Base-by-base conservation (phyloP, 2,888 invertebrate species). In the Sisyra terminalis region DNA sequence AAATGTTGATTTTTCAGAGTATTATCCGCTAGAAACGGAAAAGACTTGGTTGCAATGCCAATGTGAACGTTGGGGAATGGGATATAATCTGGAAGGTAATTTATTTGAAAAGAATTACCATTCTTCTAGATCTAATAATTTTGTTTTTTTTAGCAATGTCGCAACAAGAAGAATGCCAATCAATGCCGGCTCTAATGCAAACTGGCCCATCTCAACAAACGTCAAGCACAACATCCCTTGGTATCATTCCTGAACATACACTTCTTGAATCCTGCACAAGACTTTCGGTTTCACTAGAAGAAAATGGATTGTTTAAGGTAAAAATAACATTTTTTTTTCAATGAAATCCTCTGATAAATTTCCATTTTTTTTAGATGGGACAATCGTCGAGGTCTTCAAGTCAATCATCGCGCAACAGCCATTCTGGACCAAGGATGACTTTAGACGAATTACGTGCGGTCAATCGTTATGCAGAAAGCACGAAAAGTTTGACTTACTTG, bases 1-100 rank as follows among this genome's bases (percentile, higher is more conserved):
- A 42, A 35, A 24, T 32, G 11, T 44, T 10, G 8, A 36, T 45
- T 50, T 63, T 64, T 45, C 65, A 87, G 86, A 84, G 58, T 84
- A 87, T 70, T 70, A 85, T 57, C 85, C 87, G 46, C 67, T 87
- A 59, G 87, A 87, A 64, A 85, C 85, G 46, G 87, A 88, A 63
- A 84, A 85, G 64, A 84, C 85, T 50, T 88, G 88, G 88, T 67
- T 88, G 53, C 86, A 86, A 63, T 86, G 81, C 59, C 87, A 88
- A 67, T 85, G 84, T 61, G 86, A 87, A 62, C 78, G 83, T 54
- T 87, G 86, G 87, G 85, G 85, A 52, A 73, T 80, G 56, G 73
- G 80, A 56, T 81, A 78, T 64, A 78, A 79, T 67, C 67, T 83
- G 60, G 82, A 82, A 78, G 80, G 83, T 83, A 71, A 69, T 61